phyloP scores from a whole-genome alignment of 92 coral and sea anemone species.

The Actinostola sp. region DNA sequence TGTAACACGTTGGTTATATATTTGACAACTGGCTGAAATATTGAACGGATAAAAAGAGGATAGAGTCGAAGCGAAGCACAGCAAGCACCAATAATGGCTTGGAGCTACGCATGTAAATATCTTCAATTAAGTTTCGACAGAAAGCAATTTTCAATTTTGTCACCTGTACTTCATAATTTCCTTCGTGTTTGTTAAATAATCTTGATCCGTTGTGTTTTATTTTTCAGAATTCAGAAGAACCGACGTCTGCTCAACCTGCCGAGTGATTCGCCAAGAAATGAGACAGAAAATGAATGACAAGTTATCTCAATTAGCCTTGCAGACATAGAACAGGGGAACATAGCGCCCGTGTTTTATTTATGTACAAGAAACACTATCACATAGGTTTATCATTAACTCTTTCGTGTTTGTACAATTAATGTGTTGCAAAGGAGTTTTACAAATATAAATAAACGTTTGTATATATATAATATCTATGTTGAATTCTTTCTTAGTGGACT shows the following conservation, averaged over 20 bases:
- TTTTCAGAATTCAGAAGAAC: background rate
- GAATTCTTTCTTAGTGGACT: background rate
- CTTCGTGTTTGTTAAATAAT: no score
- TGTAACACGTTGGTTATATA: no score
- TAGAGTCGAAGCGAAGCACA: no score
- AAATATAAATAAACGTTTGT: slow-evolving; percentile 17
- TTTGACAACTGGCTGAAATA: no score
- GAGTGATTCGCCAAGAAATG: background rate
- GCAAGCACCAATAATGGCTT: no score
- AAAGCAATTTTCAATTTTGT: no score
- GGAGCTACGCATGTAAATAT: no score
- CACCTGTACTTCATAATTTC: no score
- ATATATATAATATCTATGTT: background rate
- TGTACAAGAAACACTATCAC: slow-evolving; percentile 4
- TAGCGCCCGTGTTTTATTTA: background rate
- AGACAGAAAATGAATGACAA: background rate
- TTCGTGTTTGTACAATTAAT: slow-evolving; percentile 4
- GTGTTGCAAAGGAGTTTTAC: slow-evolving; percentile 1
- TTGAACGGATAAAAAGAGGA: no score
- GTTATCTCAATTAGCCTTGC: background rate
- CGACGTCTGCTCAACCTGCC: background rate
- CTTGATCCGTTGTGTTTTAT: background rate
- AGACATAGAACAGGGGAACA: background rate
- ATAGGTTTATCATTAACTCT: background rate
- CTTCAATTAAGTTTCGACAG: no score